Conservation (phyloP, 1,140 invertebrate species). For the Drosophila miranda region DNA sequence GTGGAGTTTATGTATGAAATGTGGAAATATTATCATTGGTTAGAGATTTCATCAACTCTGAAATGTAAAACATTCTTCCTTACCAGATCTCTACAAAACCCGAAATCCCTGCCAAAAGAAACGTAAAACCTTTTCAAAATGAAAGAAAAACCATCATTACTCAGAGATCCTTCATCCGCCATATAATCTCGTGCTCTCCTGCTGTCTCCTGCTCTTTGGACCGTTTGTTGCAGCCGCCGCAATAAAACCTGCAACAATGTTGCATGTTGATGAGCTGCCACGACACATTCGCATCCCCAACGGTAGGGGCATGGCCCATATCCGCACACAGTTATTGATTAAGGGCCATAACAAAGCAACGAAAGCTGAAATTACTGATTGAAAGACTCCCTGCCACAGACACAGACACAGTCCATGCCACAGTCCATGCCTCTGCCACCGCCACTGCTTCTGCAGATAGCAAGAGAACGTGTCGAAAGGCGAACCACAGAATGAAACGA, state of each 20-base stretch:
- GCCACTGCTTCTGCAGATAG: background rate
- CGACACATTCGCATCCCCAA: constrained; percentile 41
- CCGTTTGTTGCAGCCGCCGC: constrained; percentile 37
- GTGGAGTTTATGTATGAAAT: too few relatives aligned
- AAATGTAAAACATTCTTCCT: too few relatives aligned
- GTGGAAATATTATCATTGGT: too few relatives aligned
- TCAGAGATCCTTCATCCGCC: too few relatives aligned
- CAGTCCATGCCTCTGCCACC: too few relatives aligned
- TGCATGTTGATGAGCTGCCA: constrained; percentile 69
- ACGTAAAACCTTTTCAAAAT: too few relatives aligned
- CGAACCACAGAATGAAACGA: constrained; percentile 2
- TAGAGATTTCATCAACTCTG: too few relatives aligned
- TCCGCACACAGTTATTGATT: constrained; percentile 69
- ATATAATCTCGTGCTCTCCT: background rate
- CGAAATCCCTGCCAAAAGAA: too few relatives aligned
- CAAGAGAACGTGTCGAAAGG: constrained; percentile 47
- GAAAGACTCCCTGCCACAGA: constrained; percentile 38
- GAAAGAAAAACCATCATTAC: too few relatives aligned
- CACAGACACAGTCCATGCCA: too few relatives aligned
- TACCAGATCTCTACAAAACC: too few relatives aligned
- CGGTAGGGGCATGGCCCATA: constrained; percentile 24
- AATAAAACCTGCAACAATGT: constrained; percentile 71
- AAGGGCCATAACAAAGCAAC: constrained; percentile 66
- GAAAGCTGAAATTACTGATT: constrained; percentile 67
- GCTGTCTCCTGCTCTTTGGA: constrained; percentile 22